Percentiles rank a stretch among this genome's conserved stretches.
Conservation (phyloP, 1,140 invertebrate species). For the Geopemphigus sp. region DNA sequence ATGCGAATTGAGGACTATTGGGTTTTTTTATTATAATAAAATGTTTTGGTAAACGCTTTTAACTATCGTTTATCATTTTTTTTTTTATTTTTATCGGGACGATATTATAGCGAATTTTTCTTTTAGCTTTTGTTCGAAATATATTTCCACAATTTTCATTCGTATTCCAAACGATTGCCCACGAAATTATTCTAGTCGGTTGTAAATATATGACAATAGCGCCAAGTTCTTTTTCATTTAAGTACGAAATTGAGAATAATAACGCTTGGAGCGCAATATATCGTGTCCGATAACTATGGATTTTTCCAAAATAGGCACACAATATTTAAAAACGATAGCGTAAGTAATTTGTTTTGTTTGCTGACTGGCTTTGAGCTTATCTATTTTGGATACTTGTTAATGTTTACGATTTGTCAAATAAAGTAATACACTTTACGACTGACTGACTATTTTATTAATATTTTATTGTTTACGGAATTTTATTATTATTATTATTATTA, state of each 20-base stretch:
- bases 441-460: constrained; percentile 45
- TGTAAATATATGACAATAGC: not conserved
- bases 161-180: too few species aligned
- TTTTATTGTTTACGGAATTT: not conserved
- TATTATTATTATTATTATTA: too few species aligned
- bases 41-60: not conserved
- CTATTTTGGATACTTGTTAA: constrained; percentile 21
- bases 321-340: not conserved
- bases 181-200: not conserved
- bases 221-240: not conserved
- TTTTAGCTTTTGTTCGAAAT: not conserved
- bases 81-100: not conserved
- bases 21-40: not conserved
- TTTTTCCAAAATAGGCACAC: not conserved
- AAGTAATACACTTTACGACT: constrained; percentile 24
- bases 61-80: constrained; percentile 1
- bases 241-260: not conserved
- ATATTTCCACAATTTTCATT: not conserved
- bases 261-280: not conserved
- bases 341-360: not conserved
- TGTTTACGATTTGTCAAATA: constrained; percentile 18
- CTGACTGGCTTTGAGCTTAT: not conserved
- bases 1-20: not conserved
- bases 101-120: not conserved
- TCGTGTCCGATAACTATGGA: not conserved